Percentiles rank a stretch among this genome's conserved stretches.
Conservation (phyloP, 2,797 vertebrate species). For the Myripristis jacobus region DNA sequence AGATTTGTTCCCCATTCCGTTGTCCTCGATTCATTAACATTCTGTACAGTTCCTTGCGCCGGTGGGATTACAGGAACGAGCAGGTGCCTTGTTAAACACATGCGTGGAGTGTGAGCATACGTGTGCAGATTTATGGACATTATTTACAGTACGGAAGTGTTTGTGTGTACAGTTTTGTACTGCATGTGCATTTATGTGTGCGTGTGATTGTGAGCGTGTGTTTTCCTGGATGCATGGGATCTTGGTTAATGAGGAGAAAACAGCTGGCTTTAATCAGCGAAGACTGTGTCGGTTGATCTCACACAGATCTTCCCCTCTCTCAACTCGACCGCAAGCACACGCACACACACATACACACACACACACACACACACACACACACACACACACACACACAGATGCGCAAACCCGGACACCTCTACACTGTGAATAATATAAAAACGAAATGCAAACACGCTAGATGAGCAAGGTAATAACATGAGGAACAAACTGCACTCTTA, state of each 20-base stretch:
- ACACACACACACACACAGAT: no score
- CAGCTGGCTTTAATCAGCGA: constrained; percentile 63
- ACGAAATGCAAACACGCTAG: neutral
- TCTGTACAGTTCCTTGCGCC: neutral
- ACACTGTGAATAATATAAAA: neutral
- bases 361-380: constrained; percentile 6
- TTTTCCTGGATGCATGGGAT: constrained; percentile 11
- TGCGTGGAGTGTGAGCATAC: neutral
- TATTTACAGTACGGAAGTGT: neutral
- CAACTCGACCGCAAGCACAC: neutral
- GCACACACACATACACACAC: no score
- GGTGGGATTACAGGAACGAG: neutral
- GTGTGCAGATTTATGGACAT: neutral
- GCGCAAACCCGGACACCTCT: neutral
- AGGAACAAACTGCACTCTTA: neutral
- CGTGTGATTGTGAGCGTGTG: neutral
- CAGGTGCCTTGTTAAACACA: neutral
- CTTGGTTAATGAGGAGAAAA: constrained; percentile 53
- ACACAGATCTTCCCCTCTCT: constrained; percentile 22
- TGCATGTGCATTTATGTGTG: neutral
- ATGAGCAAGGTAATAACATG: no score
- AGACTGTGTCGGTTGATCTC: constrained; percentile 29
- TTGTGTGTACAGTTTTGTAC: no score
- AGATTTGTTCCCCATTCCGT: neutral
- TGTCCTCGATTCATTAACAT: constrained; percentile 8